phyloP scores from a whole-genome alignment of 1,140 invertebrate genomes.

The Drosophila equinoxialis region DNA sequence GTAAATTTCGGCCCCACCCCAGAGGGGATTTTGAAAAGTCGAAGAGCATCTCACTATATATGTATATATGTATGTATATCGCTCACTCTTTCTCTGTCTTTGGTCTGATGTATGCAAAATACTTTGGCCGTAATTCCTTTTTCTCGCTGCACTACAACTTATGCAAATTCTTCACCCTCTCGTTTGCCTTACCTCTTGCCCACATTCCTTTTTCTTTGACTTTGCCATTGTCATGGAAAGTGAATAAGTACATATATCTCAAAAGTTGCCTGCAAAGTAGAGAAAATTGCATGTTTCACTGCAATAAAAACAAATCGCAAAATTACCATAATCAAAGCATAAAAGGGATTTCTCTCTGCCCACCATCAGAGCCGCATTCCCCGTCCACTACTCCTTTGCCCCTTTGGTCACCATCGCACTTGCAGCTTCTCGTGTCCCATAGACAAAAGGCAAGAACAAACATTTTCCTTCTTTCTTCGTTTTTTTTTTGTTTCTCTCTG shows the following conservation, averaged over 20 bases:
- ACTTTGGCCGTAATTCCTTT: not conserved
- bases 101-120: conserved; percentile 4
- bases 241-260: conserved; percentile 34
- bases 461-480: conserved; percentile 14
- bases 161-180: conserved; percentile 60
- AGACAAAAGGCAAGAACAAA: conserved; percentile 23
- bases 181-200: conserved; percentile 25
- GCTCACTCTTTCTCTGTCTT: not conserved
- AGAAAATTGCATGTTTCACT: conserved; percentile 71
- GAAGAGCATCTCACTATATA: conserved; percentile 1
- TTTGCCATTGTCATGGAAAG: conserved; percentile 44
- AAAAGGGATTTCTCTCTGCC: conserved; percentile 56
- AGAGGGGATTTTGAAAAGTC: not conserved
- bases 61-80: not conserved
- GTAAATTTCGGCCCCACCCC: conserved; percentile 48
- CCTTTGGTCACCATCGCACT: not conserved
- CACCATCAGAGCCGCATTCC: not conserved
- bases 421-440: conserved; percentile 23
- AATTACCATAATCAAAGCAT: conserved; percentile 75
- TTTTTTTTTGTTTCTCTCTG: no score
- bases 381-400: conserved; percentile 1
- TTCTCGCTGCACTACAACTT: conserved; percentile 23
- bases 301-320: conserved; percentile 74
- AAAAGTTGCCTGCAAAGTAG: conserved; percentile 14
- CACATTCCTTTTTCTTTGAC: conserved; percentile 38